Base-by-base conservation (phyloP, 2,888 invertebrate species). In the Helleia helle region DNA sequence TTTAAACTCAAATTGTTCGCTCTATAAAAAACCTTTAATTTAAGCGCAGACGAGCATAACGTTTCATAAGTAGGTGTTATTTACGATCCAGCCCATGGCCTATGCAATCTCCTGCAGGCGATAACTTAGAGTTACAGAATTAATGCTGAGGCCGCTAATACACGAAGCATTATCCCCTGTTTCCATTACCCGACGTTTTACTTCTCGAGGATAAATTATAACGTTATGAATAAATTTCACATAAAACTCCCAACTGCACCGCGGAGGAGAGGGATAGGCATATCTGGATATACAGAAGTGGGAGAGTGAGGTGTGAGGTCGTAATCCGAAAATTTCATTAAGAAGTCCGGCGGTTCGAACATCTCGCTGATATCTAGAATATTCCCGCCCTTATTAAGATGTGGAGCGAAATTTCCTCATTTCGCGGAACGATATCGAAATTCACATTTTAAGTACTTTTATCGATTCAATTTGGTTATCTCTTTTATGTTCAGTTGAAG, bases 201-300 rank as follows among this genome's bases (percentile, higher is more conserved):
- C 80, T 79, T 65, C 63, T 63, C 70, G 60, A 64, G 77, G 80
- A 83, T 85, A 80, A 84, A 85, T 85, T 85, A 85, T 80, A 67
- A 72, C 71, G 84, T 85, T 85, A 86, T 86, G 86, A 86, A 86
- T 86, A 86, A 85, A 85, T 85, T 84, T 86, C 79, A 65, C 83
- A 85, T 86, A 85, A 85, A 85, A 81, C 76, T 81, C 70, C 53
- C 62, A 62, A 77, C 69, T 83, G 85, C 83, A 84, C 83, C 83
- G 83, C 79, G 67, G 73, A 73, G 50, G 69, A 77, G 56, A 58
- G 74, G 55, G 76, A 73, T 50, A 54, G 65, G 42, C 49, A 56
- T 65, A 59, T 53, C 46, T 45, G 18, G 39, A 22, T 39, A 42
- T 28, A 22, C 8, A 5, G 37, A 31, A 29, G 68, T 46, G 41